These are phyloP conservation scores for Alitta virens DNA, from an alignment of 2,888 invertebrate species.

Conservation along the genomic window DNA sequence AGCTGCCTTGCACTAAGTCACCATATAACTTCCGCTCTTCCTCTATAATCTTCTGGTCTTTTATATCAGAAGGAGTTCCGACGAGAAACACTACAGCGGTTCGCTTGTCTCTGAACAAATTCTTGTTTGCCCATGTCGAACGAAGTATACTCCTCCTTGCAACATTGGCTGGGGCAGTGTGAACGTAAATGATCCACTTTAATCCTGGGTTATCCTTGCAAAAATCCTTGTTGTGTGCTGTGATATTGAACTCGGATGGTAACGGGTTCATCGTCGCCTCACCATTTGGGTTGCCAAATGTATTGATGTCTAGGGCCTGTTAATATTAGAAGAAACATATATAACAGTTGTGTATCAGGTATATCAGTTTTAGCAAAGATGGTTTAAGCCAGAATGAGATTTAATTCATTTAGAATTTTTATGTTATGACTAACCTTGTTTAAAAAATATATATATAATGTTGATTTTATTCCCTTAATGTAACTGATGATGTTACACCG, in stretches of 20 bases:
- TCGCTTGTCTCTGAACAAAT: constrained; percentile 22
- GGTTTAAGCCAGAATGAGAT: too few relatives aligned
- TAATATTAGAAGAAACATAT: background rate
- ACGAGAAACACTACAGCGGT: constrained; percentile 32
- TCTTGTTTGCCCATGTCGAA: constrained; percentile 33
- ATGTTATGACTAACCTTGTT: too few relatives aligned
- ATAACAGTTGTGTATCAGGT: too few relatives aligned
- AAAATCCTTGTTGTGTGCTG: constrained; percentile 17
- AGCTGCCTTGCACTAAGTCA: constrained; percentile 39
- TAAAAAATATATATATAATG: too few relatives aligned
- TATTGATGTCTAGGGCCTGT: background rate
- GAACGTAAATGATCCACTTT: constrained; percentile 29
- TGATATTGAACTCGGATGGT: constrained; percentile 1
- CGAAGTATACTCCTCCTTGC: constrained; percentile 28
- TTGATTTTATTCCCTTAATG: too few relatives aligned
- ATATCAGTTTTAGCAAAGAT: too few relatives aligned
- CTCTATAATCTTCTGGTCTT: constrained; percentile 24
- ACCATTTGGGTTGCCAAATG: background rate
- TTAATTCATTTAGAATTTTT: too few relatives aligned
- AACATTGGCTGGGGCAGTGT: constrained; percentile 31
- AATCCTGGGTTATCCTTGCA: constrained; percentile 17
- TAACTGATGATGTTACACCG: too few relatives aligned
- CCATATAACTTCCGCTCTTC: constrained; percentile 28
- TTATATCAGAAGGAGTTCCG: constrained; percentile 26
- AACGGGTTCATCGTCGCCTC: constrained; percentile 7